A percentile compares a stretch with the other conserved stretches of the same genome.
phyloP scores from a whole-genome alignment of 1,140 invertebrate genomes.

The Maconellicoccus hirsutus region DNA sequence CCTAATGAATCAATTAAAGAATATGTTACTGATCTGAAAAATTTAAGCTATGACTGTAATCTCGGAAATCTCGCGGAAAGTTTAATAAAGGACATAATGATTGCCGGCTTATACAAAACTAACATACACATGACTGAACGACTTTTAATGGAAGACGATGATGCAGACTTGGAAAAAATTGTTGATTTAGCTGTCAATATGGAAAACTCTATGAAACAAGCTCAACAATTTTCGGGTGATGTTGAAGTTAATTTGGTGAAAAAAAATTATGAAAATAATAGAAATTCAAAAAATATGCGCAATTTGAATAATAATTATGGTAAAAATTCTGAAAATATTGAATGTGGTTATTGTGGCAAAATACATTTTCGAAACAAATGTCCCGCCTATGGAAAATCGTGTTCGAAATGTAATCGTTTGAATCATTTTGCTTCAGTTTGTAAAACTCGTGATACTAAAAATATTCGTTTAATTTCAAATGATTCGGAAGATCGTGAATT shows the following conservation, averaged over 20 bases:
- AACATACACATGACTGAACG: neutral
- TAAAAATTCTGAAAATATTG: neutral
- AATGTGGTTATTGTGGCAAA: neutral
- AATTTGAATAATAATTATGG: neutral
- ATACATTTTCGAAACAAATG: neutral
- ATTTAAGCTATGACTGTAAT: neutral
- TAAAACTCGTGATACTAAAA: neutral
- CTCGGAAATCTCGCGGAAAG: neutral
- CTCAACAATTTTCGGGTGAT: neutral
- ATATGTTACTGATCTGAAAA: neutral
- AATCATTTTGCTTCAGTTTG: constrained; percentile 6
- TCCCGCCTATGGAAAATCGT: neutral
- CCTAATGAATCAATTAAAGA: neutral
- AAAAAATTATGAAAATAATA: too few relatives aligned
- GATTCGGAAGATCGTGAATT: neutral
- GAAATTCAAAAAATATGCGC: too few relatives aligned
- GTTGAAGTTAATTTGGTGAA: neutral
- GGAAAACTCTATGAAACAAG: neutral
- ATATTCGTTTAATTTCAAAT: neutral
- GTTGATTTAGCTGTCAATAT: neutral
- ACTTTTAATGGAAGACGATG: neutral
- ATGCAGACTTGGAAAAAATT: neutral
- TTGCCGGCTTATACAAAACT: neutral
- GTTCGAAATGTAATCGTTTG: neutral
- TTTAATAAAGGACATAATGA: neutral